Evolutionary conservation across 2,113 vertebrate species (phyloP).

Genomic region (Crocuta crocuta): DNA sequence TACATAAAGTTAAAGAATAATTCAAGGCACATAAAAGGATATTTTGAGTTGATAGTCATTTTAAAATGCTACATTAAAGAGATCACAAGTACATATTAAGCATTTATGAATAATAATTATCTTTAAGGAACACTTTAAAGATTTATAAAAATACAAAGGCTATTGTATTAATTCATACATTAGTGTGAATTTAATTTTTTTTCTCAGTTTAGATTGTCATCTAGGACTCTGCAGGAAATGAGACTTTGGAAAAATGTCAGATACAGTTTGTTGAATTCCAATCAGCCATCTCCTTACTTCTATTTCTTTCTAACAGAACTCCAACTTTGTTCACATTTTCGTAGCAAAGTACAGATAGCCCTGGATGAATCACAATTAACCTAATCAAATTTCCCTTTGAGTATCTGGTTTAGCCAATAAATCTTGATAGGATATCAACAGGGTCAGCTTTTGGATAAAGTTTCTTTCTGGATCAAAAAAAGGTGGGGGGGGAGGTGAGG

Average conservation of each 20-base stretch:
- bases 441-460: not conserved
- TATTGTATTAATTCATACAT: slow-evolving; percentile 18
- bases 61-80: not conserved
- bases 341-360: not conserved
- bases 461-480: not conserved
- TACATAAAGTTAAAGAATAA: not conserved
- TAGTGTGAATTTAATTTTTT: not conserved
- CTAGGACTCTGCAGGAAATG: slow-evolving; percentile 3
- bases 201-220: not conserved
- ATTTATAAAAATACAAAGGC: not conserved
- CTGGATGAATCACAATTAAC: not conserved
- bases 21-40: not conserved
- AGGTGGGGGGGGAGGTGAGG: fast-evolving
- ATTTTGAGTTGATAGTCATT: not conserved
- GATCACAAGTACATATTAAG: not conserved
- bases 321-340: not conserved
- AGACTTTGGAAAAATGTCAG: not conserved
- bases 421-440: not conserved
- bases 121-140: not conserved
- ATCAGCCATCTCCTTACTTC: not conserved
- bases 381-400: slow-evolving; percentile 18
- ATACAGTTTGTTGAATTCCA: not conserved
- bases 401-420: not conserved
- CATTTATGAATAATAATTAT: not conserved
- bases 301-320: not conserved